These are phyloP conservation scores for Rhegmatorhina hoffmannsi DNA, from an alignment of 2,113 vertebrate genomes.

Conservation along the genomic window DNA sequence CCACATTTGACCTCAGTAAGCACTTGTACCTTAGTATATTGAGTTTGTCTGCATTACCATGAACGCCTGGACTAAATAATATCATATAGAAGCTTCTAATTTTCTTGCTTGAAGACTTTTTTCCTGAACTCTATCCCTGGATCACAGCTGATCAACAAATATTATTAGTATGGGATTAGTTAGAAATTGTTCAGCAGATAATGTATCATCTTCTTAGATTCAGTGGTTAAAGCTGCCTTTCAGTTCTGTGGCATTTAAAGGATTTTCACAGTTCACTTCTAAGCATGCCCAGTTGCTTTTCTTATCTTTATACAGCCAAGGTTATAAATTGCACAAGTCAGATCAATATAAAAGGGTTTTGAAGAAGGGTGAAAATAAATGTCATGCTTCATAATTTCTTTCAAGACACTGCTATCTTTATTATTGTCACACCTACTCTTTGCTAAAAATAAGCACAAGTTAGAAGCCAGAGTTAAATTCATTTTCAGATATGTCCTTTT, in stretches of 20 bases:
- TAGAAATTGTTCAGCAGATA: neutral
- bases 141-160: neutral
- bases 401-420: slow-evolving; percentile 13
- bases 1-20: neutral
- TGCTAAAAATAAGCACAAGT: slow-evolving; percentile 48
- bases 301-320: slow-evolving; percentile 3
- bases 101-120: neutral
- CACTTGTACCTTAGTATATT: neutral
- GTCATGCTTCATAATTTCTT: slow-evolving; percentile 49
- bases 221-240: slow-evolving; percentile 9
- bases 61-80: neutral
- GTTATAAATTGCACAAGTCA: slow-evolving; percentile 41
- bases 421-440: slow-evolving; percentile 18
- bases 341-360: slow-evolving; percentile 61
- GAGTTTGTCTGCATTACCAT: neutral
- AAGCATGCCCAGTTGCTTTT: neutral
- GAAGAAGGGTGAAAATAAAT: slow-evolving; percentile 53
- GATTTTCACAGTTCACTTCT: slow-evolving; percentile 37
- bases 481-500: slow-evolving; percentile 45
- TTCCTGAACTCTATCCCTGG: neutral
- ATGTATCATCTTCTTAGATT: neutral
- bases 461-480: slow-evolving; percentile 37
- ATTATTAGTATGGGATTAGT: neutral
- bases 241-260: neutral
- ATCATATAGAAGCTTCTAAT: neutral